Conservation (phyloP, 2,888 invertebrate genomes). For the Notodonta dromedarius region DNA sequence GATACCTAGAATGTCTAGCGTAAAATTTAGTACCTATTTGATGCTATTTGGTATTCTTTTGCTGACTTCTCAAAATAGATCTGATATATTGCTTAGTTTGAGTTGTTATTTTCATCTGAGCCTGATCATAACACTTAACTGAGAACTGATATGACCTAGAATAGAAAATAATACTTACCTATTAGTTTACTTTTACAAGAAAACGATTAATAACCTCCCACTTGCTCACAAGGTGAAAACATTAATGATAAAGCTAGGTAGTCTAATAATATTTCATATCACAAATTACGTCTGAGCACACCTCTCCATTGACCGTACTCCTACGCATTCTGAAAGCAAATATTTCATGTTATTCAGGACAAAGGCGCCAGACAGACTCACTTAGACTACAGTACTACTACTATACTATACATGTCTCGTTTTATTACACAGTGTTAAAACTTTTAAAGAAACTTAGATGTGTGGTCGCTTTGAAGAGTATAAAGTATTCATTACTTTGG, state of each 20-base stretch:
- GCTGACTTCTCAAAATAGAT: too few relatives aligned
- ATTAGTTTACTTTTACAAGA: neutral
- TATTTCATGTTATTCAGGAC: conserved; percentile 6
- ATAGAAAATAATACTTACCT: too few relatives aligned
- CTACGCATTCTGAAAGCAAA: neutral
- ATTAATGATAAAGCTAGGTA: neutral
- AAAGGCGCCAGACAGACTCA: conserved; percentile 19
- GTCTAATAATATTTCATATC: neutral
- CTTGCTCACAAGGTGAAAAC: neutral
- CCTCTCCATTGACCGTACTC: neutral
- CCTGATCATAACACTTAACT: too few relatives aligned
- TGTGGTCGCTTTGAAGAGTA: conserved; percentile 5
- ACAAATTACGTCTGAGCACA: neutral
- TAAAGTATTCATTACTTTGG: conserved; percentile 5
- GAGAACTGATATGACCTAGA: too few relatives aligned
- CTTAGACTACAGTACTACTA: conserved; percentile 7
- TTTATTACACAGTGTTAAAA: conserved; percentile 19
- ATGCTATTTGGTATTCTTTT: too few relatives aligned
- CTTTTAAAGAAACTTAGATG: conserved; percentile 17
- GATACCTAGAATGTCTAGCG: neutral
- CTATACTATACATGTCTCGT: conserved; percentile 18
- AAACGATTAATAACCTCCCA: neutral
- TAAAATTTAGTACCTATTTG: neutral
- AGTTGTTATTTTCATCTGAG: too few relatives aligned
- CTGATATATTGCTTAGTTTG: too few relatives aligned